Evolutionary conservation across 2,797 vertebrate species (phyloP), one percentile per base, ranked within the genome.

Genomic region (Parambassis ranga): DNA sequence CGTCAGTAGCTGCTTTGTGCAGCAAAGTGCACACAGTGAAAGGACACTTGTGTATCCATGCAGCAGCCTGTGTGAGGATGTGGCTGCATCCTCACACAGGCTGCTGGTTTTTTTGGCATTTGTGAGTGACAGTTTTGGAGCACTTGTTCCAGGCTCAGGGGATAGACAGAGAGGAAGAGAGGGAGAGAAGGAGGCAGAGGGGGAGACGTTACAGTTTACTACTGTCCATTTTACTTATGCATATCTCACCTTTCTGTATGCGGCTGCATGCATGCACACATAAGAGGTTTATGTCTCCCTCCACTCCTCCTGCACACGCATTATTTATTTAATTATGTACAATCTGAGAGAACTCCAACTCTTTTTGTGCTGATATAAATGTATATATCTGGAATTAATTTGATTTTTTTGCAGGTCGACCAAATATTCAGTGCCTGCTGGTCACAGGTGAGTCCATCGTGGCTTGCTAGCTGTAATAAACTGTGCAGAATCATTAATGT

Each of bases 51-150:
- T 58, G 41, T 13, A 49, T 58, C 14, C 32, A 3, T 10, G 10
- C 42, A 28, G 16, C 7, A 3, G 26, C 2, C 7, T 42, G 55
- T 57, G 65, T 65, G 53, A 47, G 48, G 19, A 31, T 64, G 2
- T 33, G 33, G 19, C 22, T 66, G 28, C 11, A 50, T 50, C 68
- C 60, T 69, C 47, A 43, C 47, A 43, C 43, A 64, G 27, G 61
- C 52, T 43, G 51, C n/a, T n/a, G n/a, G n/a, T 11, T 9, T 32
- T 39, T 77, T 56, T 77, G 71, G 69, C 73, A 77, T 63, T 1
- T 53, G 15, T 83, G 84, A 86, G 23, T 90, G 88, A 84, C 88
- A 90, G 81, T 86, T 86, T 81, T 72, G 65, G 86, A 85, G 74
- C 83, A 77, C 43, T 80, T 73, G 74, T 75, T 76, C 42, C 36